Evolutionary conservation across 2,797 vertebrate species (phyloP).

Genomic region (Coregonus sp.): DNA sequence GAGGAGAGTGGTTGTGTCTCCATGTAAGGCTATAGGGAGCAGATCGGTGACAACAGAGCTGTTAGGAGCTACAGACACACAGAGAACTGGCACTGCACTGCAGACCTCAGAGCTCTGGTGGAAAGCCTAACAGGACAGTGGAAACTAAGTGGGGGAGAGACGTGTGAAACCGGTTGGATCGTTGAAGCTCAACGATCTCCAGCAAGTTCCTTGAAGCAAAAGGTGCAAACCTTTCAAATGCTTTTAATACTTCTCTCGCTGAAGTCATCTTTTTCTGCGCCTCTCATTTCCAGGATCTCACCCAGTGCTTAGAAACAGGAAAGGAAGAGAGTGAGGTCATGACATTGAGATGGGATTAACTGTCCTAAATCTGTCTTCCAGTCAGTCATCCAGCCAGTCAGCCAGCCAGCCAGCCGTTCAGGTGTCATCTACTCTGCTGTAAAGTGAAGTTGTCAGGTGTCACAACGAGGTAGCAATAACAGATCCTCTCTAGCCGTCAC

Average conservation of each 20-base stretch:
- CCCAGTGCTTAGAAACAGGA: neutral
- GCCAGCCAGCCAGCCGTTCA: too few relatives aligned
- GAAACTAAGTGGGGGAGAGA: neutral
- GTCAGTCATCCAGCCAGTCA: neutral
- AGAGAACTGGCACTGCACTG: neutral
- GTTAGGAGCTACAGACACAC: neutral
- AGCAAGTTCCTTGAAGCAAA: neutral
- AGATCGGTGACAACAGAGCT: neutral
- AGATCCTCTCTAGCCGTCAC: neutral
- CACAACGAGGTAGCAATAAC: neutral
- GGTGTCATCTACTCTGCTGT: neutral
- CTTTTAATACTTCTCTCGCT: neutral
- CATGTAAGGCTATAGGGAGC: conserved; percentile 6
- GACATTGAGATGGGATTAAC: neutral
- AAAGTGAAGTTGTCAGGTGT: conserved; percentile 11
- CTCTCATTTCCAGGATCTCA: neutral
- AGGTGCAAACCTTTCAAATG: neutral
- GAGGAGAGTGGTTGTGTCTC: neutral
- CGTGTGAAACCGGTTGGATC: neutral
- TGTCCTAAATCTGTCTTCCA: neutral
- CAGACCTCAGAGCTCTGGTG: neutral
- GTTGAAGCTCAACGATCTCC: neutral
- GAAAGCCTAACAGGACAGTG: neutral
- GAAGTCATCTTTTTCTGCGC: neutral
- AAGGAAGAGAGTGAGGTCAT: neutral